A percentile compares a stretch with the other conserved stretches of the same genome.
Evolutionary conservation across 2,888 invertebrate species (phyloP).

Genomic region (Hemicrepidius hirtus): DNA sequence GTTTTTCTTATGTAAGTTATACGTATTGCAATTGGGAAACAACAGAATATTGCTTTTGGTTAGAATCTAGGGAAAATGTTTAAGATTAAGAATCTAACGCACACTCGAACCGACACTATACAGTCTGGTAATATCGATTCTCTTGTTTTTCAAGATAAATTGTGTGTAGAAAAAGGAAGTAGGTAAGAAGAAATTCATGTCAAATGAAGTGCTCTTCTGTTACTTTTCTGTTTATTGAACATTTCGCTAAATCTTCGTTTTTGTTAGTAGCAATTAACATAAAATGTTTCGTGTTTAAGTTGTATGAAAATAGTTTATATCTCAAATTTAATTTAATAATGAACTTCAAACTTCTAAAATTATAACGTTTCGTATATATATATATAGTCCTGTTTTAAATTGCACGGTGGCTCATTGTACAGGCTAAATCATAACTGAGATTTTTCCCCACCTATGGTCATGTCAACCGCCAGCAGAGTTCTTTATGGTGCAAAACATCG

Average conservation of each 20-base stretch:
- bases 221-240: conserved; percentile 2
- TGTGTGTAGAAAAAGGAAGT: conserved; percentile 4
- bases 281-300: not conserved
- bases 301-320: not conserved
- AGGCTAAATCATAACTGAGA: no score
- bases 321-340: no score
- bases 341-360: no score
- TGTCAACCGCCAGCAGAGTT: no score
- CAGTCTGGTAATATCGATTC: conserved; percentile 22
- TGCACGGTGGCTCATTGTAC: no score
- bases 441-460: no score
- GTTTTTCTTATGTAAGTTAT: not conserved
- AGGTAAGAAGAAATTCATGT: conserved; percentile 12
- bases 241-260: not conserved
- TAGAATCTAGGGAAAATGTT: conserved; percentile 26
- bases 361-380: no score
- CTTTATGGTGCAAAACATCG: no score
- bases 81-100: conserved; percentile 24
- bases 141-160: conserved; percentile 7
- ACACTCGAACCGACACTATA: conserved; percentile 15
- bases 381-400: no score
- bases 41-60: conserved; percentile 6
- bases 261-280: not conserved
- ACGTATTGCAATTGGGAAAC: not conserved
- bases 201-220: conserved; percentile 22